Evolutionary conservation across 1,140 invertebrate species (phyloP).

Genomic region (Brachionus manjavacas): DNA sequence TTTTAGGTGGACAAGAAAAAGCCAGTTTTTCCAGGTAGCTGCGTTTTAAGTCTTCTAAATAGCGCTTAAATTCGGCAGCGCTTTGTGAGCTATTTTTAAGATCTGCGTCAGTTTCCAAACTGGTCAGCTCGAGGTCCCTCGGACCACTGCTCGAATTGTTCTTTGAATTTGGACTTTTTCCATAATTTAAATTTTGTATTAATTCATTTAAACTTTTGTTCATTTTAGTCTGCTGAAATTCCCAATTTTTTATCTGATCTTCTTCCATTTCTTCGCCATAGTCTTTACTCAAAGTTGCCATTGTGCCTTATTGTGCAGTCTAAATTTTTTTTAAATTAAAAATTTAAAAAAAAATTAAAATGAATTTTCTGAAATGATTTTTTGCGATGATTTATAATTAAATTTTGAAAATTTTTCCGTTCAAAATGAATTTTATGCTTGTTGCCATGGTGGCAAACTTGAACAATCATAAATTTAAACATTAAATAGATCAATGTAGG

Average conservation of each 20-base stretch:
- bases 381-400: neutral
- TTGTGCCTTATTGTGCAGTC: neutral
- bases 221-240: slow-evolving; percentile 15
- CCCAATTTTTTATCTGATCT: neutral
- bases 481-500: neutral
- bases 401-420: neutral
- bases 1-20: slow-evolving; percentile 5
- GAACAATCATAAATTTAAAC: neutral
- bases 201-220: slow-evolving; percentile 16
- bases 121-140: neutral
- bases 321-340: neutral
- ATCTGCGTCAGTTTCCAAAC: neutral
- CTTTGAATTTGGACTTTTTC: neutral
- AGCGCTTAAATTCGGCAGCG: neutral
- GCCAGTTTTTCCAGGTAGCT: slow-evolving; percentile 13
- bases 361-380: neutral
- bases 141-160: neutral
- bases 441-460: neutral
- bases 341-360: neutral
- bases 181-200: neutral
- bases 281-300: neutral
- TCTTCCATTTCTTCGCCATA: neutral
- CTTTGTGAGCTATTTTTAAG: neutral
- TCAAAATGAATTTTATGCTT: neutral
- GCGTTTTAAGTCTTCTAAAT: slow-evolving; percentile 1